phyloP scores from a whole-genome alignment of 2,113 vertebrate genomes.

The Sinocyclocheilus rhinocerous region DNA sequence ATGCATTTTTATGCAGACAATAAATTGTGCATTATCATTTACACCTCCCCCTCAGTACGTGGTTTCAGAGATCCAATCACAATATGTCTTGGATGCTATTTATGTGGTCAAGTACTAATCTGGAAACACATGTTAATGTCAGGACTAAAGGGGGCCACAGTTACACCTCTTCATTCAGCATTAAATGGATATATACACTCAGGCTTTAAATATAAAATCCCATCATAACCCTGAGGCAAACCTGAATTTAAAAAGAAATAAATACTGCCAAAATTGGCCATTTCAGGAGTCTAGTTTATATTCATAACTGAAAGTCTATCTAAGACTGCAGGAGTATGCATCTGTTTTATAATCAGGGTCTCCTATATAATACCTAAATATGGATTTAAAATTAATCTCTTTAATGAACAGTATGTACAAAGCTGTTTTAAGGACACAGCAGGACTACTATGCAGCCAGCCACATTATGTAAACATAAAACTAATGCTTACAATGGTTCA shows the following conservation, averaged over 20 bases:
- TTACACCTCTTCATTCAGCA: constrained; percentile 15
- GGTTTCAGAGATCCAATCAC: not conserved
- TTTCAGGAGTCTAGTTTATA: not conserved
- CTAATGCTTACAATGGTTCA: not conserved
- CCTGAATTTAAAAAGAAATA: constrained; percentile 2
- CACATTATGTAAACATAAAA: constrained; percentile 23
- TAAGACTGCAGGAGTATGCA: not conserved
- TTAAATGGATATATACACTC: constrained; percentile 11
- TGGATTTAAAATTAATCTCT: not conserved
- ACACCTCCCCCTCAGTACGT: not conserved
- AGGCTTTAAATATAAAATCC: not conserved
- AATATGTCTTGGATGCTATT: not conserved
- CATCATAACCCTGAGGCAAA: not conserved
- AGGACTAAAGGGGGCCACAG: not conserved
- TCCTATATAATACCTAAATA: not conserved
- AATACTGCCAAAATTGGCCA: not conserved
- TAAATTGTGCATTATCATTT: not conserved
- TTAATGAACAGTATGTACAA: not conserved
- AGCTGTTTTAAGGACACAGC: constrained; percentile 21
- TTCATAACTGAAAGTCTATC: not conserved
- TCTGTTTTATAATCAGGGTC: not conserved
- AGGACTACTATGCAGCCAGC: not conserved
- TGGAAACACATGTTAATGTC: not conserved
- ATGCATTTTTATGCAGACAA: not conserved
- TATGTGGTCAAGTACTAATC: not conserved